Evolutionary conservation across 2,888 invertebrate species (phyloP), one percentile per base, ranked within the genome.

Genomic region (Chloroclystis v-ata): DNA sequence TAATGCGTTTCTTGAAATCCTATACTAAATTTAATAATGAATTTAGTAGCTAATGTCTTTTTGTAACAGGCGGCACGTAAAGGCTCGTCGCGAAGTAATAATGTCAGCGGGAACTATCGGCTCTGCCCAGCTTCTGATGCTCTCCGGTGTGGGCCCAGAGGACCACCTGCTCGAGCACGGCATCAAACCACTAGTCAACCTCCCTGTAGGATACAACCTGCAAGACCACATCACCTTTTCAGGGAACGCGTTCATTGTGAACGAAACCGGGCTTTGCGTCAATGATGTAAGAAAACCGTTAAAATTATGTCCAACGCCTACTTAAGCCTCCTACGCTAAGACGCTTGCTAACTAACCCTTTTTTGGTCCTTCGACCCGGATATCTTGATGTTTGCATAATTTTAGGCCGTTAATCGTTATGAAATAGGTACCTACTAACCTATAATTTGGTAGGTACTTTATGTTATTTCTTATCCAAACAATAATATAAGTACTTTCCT

Each of bases 61-160:
- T 28, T n/a, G 11, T 30, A 39, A 28, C 64, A 87, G 87, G 42
- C 62, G 64, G 29, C 69, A 65, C 49, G 79, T 84, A 3, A 68
- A 75, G 3, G 94, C 94, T 1, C 89, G 84, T 9, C 94, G 92
- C 56, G 96, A 95, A 78, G 90, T 97, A 1, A 90, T 97, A 42
- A 75, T 96, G 20, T 91, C 93, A 5, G 95, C 95, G 0, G 97
- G 97, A 2, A 83, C 94, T 0, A 91, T 97, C 20, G 95, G 94
- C 57, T 94, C 95, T 1, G 95, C 97, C 0, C 96, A 97, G 69
- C 74, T 97, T 2, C 75, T 97, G 35, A 93, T 96, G 94, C 73
- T 96, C 9, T 96, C 96, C 0, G 97, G 97, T 8, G 83, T 96
- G 20, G 95, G 95, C 0, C 94, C 94, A 0, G 77, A 70, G 24